Evolutionary conservation across 2,797 vertebrate genomes (phyloP), one percentile per base, ranked within the genome.

Genomic region (Hyperoplus immaculatus): DNA sequence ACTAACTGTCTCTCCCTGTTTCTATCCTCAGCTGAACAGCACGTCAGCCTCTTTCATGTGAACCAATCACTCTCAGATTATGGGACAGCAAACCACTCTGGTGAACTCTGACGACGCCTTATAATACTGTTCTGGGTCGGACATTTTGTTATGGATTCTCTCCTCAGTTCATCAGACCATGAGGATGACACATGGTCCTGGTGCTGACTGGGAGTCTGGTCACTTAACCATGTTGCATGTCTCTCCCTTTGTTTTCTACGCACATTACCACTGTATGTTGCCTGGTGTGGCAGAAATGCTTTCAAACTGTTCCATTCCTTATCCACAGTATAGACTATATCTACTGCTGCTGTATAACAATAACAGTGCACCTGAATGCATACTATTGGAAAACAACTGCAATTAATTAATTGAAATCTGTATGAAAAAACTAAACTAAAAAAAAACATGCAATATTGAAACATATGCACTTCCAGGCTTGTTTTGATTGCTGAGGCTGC

Each of bases 161-260:
- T 71, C 68, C 42, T 36, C 11, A 50, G 49, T 60, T 77, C 65
- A 57, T 4, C 69, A 56, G 42, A 70, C 54, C 49, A 12, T 13
- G 4, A 68, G 43, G 73, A 70, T 68, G 60, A 54, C 72, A 36
- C 29, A 59, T 65, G 45, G 63, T 70, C 75, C 68, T 62, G 58
- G 70, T 73, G 53, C 72, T 47, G 50, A 55, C 43, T 59, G 21
- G 12, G 18, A 64, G 54, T 61, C 21, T 65, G 46, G 62, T 58
- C 63, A 56, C 55, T 78, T 36, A 69, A 79, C 53, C 69, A 13
- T 61, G 14, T 14, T 80, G 77, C 81, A 87, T 82, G 82, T 76
- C 56, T 66, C 49, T 60, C 54, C 38, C 15, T 67, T 62, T 62
- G 54, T 61, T 74, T 83, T 74, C 64, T 46, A n/a, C 64, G 59